Conservation (phyloP, 1,140 invertebrate genomes). For the Carcinoscorpius rotundicauda region DNA sequence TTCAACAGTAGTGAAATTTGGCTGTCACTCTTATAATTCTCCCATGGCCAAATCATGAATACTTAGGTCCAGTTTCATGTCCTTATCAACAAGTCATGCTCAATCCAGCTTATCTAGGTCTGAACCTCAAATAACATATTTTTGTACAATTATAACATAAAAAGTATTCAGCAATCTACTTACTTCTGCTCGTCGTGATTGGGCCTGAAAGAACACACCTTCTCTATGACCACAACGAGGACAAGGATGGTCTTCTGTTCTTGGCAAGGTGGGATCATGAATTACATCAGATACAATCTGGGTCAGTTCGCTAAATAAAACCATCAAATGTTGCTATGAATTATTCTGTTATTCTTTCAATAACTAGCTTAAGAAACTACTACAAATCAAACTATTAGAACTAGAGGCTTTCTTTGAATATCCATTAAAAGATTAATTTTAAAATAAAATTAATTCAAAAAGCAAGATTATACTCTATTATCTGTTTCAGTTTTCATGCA, state of each 20-base stretch:
- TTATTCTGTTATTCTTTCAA: background rate
- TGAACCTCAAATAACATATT: background rate
- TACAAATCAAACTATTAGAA: background rate
- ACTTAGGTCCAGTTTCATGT: background rate
- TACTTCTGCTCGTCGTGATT: slow-evolving; percentile 82
- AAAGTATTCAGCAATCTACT: slow-evolving; percentile 2
- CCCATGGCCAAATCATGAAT: background rate
- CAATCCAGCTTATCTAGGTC: slow-evolving; percentile 5
- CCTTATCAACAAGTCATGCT: slow-evolving; percentile 11
- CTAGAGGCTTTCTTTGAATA: slow-evolving; percentile 6
- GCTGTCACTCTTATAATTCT: too few species aligned
- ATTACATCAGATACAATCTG: slow-evolving; percentile 97
- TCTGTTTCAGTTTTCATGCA: too few species aligned
- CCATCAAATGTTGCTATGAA: slow-evolving; percentile 8
- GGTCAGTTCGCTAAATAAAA: slow-evolving; percentile 68
- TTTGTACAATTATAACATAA: too few species aligned
- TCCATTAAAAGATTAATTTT: background rate
- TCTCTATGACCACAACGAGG: slow-evolving; percentile 88
- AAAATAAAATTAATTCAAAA: too few species aligned
- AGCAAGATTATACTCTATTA: too few species aligned
- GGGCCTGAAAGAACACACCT: slow-evolving; percentile 87
- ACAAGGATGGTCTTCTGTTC: slow-evolving; percentile 96
- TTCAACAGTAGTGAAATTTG: too few species aligned
- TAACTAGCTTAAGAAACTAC: background rate
- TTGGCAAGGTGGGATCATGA: slow-evolving; percentile 91